These are phyloP conservation scores for Metopia argyrocephala DNA, from an alignment of 2,888 invertebrate species.

Conservation along the genomic window DNA sequence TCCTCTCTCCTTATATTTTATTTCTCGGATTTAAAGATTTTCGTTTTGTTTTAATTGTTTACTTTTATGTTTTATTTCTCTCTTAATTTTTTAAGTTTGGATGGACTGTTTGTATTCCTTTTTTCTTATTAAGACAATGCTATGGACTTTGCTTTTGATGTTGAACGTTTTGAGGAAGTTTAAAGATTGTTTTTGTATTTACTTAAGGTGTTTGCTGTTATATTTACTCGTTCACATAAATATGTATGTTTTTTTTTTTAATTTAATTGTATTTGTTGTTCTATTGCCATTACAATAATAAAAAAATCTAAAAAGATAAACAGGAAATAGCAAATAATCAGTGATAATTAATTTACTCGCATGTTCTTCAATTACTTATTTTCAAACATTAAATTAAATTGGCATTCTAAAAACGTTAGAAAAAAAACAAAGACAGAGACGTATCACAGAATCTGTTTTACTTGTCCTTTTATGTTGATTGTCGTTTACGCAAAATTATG, in stretches of 20 bases:
- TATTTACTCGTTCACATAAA: background rate
- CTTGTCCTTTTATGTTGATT: background rate
- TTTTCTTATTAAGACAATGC: background rate
- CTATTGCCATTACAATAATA: constrained; percentile 6
- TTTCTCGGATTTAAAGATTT: background rate
- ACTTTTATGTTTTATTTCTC: background rate
- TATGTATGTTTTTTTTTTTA: background rate
- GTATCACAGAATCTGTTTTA: constrained; percentile 1
- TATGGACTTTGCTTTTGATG: background rate
- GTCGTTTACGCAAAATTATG: too few species aligned
- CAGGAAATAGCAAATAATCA: constrained; percentile 10
- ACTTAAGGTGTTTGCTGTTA: constrained; percentile 8
- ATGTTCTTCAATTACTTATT: constrained; percentile 15
- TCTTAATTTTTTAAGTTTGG: background rate
- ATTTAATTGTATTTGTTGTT: background rate
- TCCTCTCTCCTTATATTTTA: background rate
- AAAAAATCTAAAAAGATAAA: constrained; percentile 20
- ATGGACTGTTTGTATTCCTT: constrained; percentile 27
- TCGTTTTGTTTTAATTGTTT: background rate
- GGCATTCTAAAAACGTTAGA: background rate
- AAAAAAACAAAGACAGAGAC: background rate
- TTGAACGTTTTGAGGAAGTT: constrained; percentile 49
- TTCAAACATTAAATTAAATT: background rate
- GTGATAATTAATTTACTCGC: constrained; percentile 27
- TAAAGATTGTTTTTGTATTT: constrained; percentile 14